Evolutionary conservation across 2,888 invertebrate species (phyloP).

Genomic region (Nymphalis c-album): DNA sequence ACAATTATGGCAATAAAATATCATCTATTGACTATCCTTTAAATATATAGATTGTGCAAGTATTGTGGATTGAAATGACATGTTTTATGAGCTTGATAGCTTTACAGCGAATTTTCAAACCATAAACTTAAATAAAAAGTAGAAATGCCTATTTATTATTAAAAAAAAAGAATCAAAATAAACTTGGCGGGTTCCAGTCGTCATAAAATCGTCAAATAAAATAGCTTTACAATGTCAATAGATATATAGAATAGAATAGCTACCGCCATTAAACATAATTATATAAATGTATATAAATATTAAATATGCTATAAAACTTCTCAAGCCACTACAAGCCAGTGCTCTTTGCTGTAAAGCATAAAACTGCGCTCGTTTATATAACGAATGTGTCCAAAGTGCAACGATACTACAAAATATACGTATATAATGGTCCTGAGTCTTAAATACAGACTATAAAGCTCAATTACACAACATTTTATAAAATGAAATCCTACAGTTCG

Average conservation of each 20-base stretch:
- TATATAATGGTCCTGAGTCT: slow-evolving; percentile 78
- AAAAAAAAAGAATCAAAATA: not conserved
- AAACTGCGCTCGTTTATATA: slow-evolving; percentile 59
- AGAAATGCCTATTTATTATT: slow-evolving; percentile 6
- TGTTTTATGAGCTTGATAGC: slow-evolving; percentile 23
- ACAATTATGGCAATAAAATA: slow-evolving; percentile 69
- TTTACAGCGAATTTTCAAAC: not conserved
- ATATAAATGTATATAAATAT: slow-evolving; percentile 36
- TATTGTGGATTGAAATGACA: slow-evolving; percentile 22
- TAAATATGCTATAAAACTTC: slow-evolving; percentile 48
- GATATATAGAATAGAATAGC: slow-evolving; percentile 15
- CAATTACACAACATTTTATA: slow-evolving; percentile 60
- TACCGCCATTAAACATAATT: slow-evolving; percentile 33
- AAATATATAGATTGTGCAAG: slow-evolving; percentile 30
- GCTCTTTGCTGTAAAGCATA: slow-evolving; percentile 59
- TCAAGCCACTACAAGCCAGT: slow-evolving; percentile 75
- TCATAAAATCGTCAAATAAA: slow-evolving; percentile 14
- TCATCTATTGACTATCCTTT: slow-evolving; percentile 45
- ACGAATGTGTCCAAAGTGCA: slow-evolving; percentile 63
- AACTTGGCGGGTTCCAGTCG: slow-evolving; percentile 9
- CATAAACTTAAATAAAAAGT: slow-evolving; percentile 19
- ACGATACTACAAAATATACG: slow-evolving; percentile 59
- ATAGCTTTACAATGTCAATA: slow-evolving; percentile 17
- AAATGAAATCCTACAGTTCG: slow-evolving; percentile 51
- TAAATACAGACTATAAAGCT: slow-evolving; percentile 75